Percentiles rank a stretch among this genome's conserved stretches.
Evolutionary conservation across 1,140 invertebrate genomes (phyloP).

Genomic region (Cotesia glomerata): DNA sequence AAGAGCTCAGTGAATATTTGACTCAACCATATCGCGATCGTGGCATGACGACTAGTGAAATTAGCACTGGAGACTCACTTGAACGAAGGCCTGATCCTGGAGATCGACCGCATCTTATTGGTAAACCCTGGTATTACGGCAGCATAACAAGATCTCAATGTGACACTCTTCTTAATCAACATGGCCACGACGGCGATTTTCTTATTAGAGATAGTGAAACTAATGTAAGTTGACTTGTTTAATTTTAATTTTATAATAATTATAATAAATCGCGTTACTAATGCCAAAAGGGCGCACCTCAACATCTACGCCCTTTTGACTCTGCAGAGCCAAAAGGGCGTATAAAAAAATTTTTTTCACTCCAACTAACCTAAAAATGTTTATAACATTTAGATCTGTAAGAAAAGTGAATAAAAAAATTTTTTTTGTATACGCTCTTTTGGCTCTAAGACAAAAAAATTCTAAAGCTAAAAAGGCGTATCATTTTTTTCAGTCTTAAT

Average conservation of each 20-base stretch:
- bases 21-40: slow-evolving; percentile 78
- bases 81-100: slow-evolving; percentile 59
- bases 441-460: too few relatives aligned
- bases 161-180: slow-evolving; percentile 91
- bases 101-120: slow-evolving; percentile 74
- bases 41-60: slow-evolving; percentile 60
- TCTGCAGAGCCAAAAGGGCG: too few relatives aligned
- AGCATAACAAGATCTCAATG: slow-evolving; percentile 93
- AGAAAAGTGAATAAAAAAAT: too few relatives aligned
- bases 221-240: slow-evolving; percentile 78
- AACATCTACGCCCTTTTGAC: too few relatives aligned
- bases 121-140: slow-evolving; percentile 96
- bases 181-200: slow-evolving; percentile 97
- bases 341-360: too few relatives aligned
- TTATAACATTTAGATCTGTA: too few relatives aligned
- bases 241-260: slow-evolving; percentile 1
- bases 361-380: too few relatives aligned
- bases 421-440: too few relatives aligned
- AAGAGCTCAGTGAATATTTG: slow-evolving; percentile 86
- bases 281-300: too few relatives aligned
- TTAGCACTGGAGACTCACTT: slow-evolving; percentile 59
- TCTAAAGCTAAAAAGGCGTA: too few relatives aligned
- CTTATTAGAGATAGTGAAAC: slow-evolving; percentile 98
- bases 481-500: too few relatives aligned
- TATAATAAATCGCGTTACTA: too few relatives aligned